Evolutionary conservation across 2,888 invertebrate genomes (phyloP).

Genomic region (Pantelozetes paolii): DNA sequence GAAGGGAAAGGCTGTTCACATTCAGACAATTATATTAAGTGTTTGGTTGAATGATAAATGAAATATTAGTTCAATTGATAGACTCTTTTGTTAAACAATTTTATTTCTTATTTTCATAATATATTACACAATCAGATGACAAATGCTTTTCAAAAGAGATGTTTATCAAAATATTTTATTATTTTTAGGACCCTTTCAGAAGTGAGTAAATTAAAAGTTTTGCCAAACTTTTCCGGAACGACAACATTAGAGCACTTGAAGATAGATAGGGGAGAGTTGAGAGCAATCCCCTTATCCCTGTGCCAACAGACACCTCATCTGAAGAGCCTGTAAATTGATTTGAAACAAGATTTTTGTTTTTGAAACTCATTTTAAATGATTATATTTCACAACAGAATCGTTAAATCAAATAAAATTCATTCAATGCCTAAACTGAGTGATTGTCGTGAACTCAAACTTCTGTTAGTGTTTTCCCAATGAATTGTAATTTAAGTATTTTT

Average conservation of each 20-base stretch:
- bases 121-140: too few relatives aligned
- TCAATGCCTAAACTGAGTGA: constrained; percentile 69
- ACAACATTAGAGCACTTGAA: constrained; percentile 71
- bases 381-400: constrained; percentile 61
- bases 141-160: too few relatives aligned
- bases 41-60: too few relatives aligned
- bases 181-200: constrained; percentile 73
- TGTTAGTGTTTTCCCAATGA: constrained; percentile 52
- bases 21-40: too few relatives aligned
- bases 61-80: too few relatives aligned
- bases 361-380: background rate
- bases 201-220: constrained; percentile 68
- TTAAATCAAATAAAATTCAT: constrained; percentile 75
- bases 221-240: constrained; percentile 80
- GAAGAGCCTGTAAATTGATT: constrained; percentile 71
- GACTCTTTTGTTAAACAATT: too few relatives aligned
- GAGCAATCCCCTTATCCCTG: constrained; percentile 66
- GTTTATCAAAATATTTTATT: background rate
- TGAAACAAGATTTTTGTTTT: background rate
- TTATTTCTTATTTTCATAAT: too few relatives aligned
- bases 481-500: constrained; percentile 11
- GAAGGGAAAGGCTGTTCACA: too few relatives aligned
- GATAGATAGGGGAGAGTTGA: constrained; percentile 74
- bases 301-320: constrained; percentile 73
- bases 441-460: constrained; percentile 66